phyloP scores from a whole-genome alignment of 2,888 invertebrate genomes.

The Argyresthia goedartella region DNA sequence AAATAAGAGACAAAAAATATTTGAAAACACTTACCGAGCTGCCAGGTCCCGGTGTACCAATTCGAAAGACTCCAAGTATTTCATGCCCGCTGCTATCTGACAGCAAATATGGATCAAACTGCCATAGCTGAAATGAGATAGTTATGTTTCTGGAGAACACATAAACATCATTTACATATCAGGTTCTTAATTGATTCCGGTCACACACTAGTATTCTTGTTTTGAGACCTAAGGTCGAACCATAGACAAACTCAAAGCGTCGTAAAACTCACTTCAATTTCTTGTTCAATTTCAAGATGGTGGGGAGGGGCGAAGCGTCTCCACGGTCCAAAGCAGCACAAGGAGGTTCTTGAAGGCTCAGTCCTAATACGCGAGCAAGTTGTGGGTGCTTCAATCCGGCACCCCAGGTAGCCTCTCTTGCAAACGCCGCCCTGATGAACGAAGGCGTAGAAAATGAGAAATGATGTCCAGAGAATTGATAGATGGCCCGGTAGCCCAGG shows the following conservation, averaged over 20 bases:
- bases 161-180: too few relatives aligned
- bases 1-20: too few relatives aligned
- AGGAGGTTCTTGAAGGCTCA: conserved; percentile 87
- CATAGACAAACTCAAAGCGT: too few relatives aligned
- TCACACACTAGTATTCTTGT: too few relatives aligned
- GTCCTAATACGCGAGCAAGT: conserved; percentile 84
- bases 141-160: too few relatives aligned
- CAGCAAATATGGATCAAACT: conserved; percentile 88
- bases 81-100: conserved; percentile 94
- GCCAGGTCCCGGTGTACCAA: conserved; percentile 92
- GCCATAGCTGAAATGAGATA: conserved; percentile 76
- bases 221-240: too few relatives aligned
- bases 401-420: conserved; percentile 88
- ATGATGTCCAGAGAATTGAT: background rate
- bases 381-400: conserved; percentile 87
- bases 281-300: conserved; percentile 68
- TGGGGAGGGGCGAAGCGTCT: conserved; percentile 86
- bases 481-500: too few relatives aligned
- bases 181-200: too few relatives aligned
- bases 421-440: conserved; percentile 81
- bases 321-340: conserved; percentile 93
- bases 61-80: conserved; percentile 90
- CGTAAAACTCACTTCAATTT: conserved; percentile 47
- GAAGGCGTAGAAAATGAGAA: background rate
- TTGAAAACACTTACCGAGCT: conserved; percentile 73